Base-by-base conservation (phyloP, 1,140 invertebrate genomes). In the Planococcus citri region DNA sequence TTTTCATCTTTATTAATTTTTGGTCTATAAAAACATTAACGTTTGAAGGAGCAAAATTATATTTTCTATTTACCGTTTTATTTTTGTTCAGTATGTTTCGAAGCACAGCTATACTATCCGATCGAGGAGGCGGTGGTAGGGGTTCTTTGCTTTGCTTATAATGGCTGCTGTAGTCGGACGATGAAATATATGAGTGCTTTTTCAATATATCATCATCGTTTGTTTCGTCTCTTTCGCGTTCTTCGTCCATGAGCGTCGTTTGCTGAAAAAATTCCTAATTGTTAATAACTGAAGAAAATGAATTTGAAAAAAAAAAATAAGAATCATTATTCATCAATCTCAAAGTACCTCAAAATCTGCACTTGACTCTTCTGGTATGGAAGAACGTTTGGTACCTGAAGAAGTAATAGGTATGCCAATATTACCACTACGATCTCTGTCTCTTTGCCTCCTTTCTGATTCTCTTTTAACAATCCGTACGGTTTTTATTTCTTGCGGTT, bases 391-490 rank as follows among this genome's bases (percentile, higher is more conserved):
- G 9, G 68, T 68, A 41, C 70, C 70, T 20, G 68, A 70, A 64
- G 68, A 74, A 17, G 77, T 79, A 61, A 82, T 68, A 20, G 80
- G 80, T 72, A 81, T 80, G 14, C 80, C 81, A 27, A 80, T 76
- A 71, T 80, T 80, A n/a, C 79, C 78, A 70, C 76, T 80, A 71
- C 80, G 76, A 70, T 84, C 81, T 72, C 87, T 82, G 75, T 91
- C 89, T 69, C 89, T 82, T 75, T 91, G 88, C 0, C 90, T 81
- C 61, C 90, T 82, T 77, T 94, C 92, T 24, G 91, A 91, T 76
- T 94, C 92, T 25, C 92, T 80, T 80, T 96, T 96, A 0, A 96
- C 92, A 75, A 95, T 94, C 69, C 94, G 83, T 24, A 96, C 92
- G 0, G 94, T 95, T 82, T 94, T 93, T 25, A 92, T 91, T 78